Percentiles rank a stretch among this genome's conserved stretches.
Evolutionary conservation across 2,113 vertebrate genomes (phyloP).

Genomic region (Physeter macrocephalus): DNA sequence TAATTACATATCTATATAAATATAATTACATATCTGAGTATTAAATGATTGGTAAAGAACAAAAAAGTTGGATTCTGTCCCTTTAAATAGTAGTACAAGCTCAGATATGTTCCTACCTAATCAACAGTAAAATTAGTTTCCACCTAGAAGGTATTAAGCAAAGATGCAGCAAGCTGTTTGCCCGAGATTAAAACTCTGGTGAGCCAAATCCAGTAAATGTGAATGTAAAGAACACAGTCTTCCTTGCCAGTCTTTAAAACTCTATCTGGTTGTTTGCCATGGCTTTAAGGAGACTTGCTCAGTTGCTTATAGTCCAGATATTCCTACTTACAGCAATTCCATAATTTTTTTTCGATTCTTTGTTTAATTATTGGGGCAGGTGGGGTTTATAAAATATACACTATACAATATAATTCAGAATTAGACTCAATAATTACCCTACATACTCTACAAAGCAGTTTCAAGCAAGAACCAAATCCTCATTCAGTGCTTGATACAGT

Average conservation of each 20-base stretch:
- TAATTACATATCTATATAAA: background rate
- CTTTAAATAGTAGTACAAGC: conserved; percentile 44
- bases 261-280: background rate
- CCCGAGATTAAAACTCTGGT: conserved; percentile 55
- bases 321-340: background rate
- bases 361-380: background rate
- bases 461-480: background rate
- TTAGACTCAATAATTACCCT: background rate
- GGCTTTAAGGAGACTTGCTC: background rate
- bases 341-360: background rate
- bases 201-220: background rate
- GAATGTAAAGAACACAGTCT: background rate
- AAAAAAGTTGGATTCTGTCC: background rate
- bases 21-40: background rate
- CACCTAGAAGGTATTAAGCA: conserved; percentile 2
- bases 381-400: background rate
- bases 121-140: conserved; percentile 68
- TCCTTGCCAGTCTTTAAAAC: conserved; percentile 13
- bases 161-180: conserved; percentile 50
- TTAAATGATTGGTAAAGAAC: background rate
- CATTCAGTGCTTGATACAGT: background rate
- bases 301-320: background rate
- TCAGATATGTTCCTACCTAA: conserved; percentile 56
- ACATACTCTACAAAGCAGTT: background rate
- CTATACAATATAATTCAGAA: background rate